phyloP scores from a whole-genome alignment of 2,113 vertebrate genomes.

The Nibea coibor region DNA sequence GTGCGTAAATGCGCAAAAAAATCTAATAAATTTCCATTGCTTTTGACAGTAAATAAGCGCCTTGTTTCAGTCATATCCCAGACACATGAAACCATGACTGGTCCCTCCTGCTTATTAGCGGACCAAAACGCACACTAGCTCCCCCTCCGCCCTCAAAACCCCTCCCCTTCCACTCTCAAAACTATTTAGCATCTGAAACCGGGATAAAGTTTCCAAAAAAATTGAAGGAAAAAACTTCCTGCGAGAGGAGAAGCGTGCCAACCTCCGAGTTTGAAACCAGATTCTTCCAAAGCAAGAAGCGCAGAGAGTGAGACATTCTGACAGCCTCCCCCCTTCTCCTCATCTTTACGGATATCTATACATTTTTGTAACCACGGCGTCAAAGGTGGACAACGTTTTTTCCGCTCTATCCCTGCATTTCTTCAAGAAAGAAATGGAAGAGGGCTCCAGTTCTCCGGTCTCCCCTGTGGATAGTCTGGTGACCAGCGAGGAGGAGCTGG shows the following conservation, averaged over 20 bases:
- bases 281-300: slow-evolving; percentile 16
- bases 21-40: background rate
- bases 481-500: slow-evolving; percentile 88
- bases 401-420: slow-evolving; percentile 78
- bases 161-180: slow-evolving; percentile 89
- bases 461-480: slow-evolving; percentile 86
- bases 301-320: slow-evolving; percentile 33
- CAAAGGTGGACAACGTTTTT: slow-evolving; percentile 79
- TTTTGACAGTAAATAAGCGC: slow-evolving; percentile 38
- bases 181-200: slow-evolving; percentile 95
- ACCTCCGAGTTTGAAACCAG: slow-evolving; percentile 33
- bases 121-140: slow-evolving; percentile 82
- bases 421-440: slow-evolving; percentile 87
- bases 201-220: slow-evolving; percentile 92
- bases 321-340: background rate
- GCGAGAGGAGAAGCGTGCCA: slow-evolving; percentile 75
- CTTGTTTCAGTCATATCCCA: slow-evolving; percentile 27
- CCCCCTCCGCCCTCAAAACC: slow-evolving; percentile 81
- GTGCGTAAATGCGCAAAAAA: background rate
- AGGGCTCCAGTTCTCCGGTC: slow-evolving; percentile 84
- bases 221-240: slow-evolving; percentile 90
- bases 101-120: slow-evolving; percentile 79
- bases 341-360: slow-evolving; percentile 58
- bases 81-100: slow-evolving; percentile 68
- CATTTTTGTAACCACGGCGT: slow-evolving; percentile 78